These are phyloP conservation scores for Ceratina calcarata DNA, from an alignment of 1,140 invertebrate genomes.

Conservation along the genomic window DNA sequence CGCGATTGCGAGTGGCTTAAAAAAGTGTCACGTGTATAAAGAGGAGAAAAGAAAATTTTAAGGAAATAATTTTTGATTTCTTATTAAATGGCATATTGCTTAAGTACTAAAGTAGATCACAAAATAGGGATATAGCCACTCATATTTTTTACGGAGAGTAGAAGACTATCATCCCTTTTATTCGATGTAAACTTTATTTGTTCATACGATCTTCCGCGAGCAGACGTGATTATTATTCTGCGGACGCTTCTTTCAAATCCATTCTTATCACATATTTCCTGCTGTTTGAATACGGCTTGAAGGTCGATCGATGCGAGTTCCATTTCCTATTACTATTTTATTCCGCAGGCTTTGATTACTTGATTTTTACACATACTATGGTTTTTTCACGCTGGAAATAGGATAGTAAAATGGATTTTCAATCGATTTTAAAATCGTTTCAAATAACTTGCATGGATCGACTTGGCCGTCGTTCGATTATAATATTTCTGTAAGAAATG, in stretches of 20 bases:
- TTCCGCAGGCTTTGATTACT: too few relatives aligned
- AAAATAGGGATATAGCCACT: constrained; percentile 45
- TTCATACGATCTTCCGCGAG: background rate
- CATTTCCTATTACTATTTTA: background rate
- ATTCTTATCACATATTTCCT: background rate
- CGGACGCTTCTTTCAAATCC: background rate
- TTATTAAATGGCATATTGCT: constrained; percentile 36
- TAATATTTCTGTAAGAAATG: constrained; percentile 34
- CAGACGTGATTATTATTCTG: background rate
- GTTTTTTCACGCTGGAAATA: background rate
- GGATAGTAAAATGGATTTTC: background rate
- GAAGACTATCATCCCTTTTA: constrained; percentile 33
- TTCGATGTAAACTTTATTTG: constrained; percentile 26
- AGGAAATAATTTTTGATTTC: constrained; percentile 26
- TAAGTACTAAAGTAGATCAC: constrained; percentile 25
- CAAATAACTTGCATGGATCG: background rate
- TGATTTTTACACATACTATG: background rate
- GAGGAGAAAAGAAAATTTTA: constrained; percentile 2
- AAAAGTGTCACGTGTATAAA: constrained; percentile 30
- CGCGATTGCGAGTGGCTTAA: constrained; percentile 14
- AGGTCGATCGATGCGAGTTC: constrained; percentile 11
- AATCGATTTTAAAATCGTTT: background rate
- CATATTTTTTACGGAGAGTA: constrained; percentile 56
- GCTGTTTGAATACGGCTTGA: too few relatives aligned
- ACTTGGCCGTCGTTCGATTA: constrained; percentile 5